Evolutionary conservation across 2,888 invertebrate genomes (phyloP), one percentile per base, ranked within the genome.

Genomic region (Hyalella azteca): DNA sequence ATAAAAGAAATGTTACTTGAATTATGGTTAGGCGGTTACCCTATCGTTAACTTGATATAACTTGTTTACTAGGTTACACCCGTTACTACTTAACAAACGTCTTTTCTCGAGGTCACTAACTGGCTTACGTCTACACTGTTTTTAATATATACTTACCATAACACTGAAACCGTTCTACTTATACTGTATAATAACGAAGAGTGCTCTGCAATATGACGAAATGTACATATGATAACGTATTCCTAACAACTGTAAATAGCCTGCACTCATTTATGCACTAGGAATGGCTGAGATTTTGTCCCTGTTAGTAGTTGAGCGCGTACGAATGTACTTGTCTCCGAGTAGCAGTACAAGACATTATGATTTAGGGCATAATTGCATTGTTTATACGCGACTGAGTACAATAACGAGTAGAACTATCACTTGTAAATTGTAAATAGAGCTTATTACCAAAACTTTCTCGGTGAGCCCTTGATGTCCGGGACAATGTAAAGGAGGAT

Each of bases 381-480:
- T 54, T 3, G 22, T 54, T 26, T 26, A 22, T 26, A 54, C 26
- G 54, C 11, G 26, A 11, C 22, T 54, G 54, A 54, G 54, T 26
- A 54, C 54, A 54, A 54, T 54, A 54, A 54, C 9, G 54, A 54
- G 19, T 2, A 26, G 54, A 54, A 54, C 9, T 22, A 22, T 22
- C 54, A 7, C 54, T 13, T 54, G 54, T 54, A 54, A 54, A 54
- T 54, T 54, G 54, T 54, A 54, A 54, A 26, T 54, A 54, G 26
- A 22, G 54, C 54, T 54, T 54, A 29, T 26, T 54, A 54, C 54
- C 54, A 54, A 54, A 54, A 54, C 54, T 54, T 54, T 54, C 29
- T 54, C 22, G 2, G 54, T 54, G 22, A 26, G n/a, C n/a, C n/a
- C n/a, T n/a, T n/a, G n/a, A n/a, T n/a, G n/a, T n/a, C n/a, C n/a